Base-by-base conservation (phyloP, 35 echinoderm and acorn worm species). In the Heliocidaris erythrogramma region DNA sequence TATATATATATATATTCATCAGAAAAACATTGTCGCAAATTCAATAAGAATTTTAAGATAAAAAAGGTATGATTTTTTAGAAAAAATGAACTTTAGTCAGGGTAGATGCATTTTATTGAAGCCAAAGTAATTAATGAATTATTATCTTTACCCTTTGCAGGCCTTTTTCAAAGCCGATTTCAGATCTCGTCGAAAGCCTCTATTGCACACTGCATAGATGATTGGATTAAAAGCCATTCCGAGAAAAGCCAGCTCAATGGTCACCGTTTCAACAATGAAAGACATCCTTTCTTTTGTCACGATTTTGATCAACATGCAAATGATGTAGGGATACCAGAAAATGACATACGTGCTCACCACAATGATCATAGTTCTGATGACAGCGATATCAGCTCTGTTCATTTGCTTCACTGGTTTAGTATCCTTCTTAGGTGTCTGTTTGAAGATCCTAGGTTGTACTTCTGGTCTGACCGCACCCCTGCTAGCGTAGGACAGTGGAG, bases 321-420 rank as follows among this genome's bases (percentile, higher is more conserved):
- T 48, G 30, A 88, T 32, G 86, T 88, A 88, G 31, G 86, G 86
- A 35, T 88, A 88, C 86, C 86, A 88, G 47, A 32, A 88, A 48
- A 88, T 88, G 12, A 88, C 30, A 48, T 35, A 88, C 14, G 86
- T 88, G 47, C 86, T 88, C 10, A 88, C 86, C 13, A 88, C 86
- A 7, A 88, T 88, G 30, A 88, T 88, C 86, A 88, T 32, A 48
- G 86, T 88, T 48, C 86, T 32, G 9, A 88, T 88, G 86, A 88
- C 86, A 18, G 86, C 86, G 9, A 88, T 32, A 11, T 88, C 86
- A 7, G 86, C 86, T 35, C 47, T 88, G 86, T 88, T 88, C 86
- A 88, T 29, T 13, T 35, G 86, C 13, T 88, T 32, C 47, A 48
- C 30, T 27, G 31, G 30, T 88, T 88, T 88, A 13, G 9, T 88